These are phyloP conservation scores for Drosophila nr. perissopoda DNA, from an alignment of 2,888 invertebrate species.

Conservation along the genomic window DNA sequence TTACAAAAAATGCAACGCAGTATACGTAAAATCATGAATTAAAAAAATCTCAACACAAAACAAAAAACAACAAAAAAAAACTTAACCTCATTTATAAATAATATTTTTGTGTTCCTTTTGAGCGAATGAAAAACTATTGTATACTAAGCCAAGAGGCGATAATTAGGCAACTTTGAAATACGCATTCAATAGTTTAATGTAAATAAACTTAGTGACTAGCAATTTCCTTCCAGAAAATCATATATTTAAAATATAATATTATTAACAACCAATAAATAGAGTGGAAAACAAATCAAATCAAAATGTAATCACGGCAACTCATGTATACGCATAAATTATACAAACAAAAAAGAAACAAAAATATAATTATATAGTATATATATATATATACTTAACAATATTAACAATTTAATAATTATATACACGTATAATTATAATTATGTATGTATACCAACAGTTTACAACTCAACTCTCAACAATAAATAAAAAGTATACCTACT, in stretches of 20 bases:
- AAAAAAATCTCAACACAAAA: conserved; percentile 18
- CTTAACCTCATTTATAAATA: conserved; percentile 56
- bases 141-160: conserved; percentile 43
- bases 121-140: conserved; percentile 13
- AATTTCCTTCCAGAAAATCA: conserved; percentile 65
- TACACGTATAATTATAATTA: conserved; percentile 22
- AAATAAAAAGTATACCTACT: conserved; percentile 38
- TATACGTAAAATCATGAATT: conserved; percentile 74
- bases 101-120: conserved; percentile 31
- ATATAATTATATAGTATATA: conserved; percentile 25
- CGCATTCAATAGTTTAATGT: conserved; percentile 44
- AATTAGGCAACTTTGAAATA: conserved; percentile 16
- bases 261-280: conserved; percentile 25
- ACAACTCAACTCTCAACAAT: conserved; percentile 49
- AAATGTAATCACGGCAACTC: conserved; percentile 72
- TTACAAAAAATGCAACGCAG: conserved; percentile 74
- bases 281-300: conserved; percentile 50
- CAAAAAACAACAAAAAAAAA: conserved; percentile 24
- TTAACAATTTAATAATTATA: conserved; percentile 18
- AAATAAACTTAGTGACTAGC: conserved; percentile 61
- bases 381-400: conserved; percentile 21
- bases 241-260: conserved; percentile 19
- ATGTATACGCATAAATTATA: conserved; percentile 71
- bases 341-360: conserved; percentile 22
- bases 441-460: conserved; percentile 44